Base-by-base conservation (phyloP, 2,888 invertebrate genomes). In the Trichopria drosophilae region DNA sequence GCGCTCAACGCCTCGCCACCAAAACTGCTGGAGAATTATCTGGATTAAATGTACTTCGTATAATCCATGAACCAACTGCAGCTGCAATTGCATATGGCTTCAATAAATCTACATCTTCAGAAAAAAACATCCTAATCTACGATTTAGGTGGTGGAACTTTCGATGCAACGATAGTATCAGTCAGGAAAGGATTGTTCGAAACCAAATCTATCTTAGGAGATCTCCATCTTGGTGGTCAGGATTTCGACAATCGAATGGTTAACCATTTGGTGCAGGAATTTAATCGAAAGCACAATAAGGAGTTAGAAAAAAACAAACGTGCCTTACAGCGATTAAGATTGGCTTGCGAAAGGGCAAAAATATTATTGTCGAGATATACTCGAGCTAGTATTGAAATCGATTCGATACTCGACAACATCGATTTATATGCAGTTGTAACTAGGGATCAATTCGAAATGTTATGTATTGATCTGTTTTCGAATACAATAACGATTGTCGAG, bases 391-490 rank as follows among this genome's bases (percentile, higher is more conserved):
- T 97, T 67, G 96, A 97, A 80, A 94, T 97, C 60, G 96, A 97
- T 75, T 94, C 95, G 1, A 82, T 97, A 47, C 93, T 84, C 67
- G 95, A 97, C 76, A 96, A 96, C 57, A 87, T 93, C 62, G 97
- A 99, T 76, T 97, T 94, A 81, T 94, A 95, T 79, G 93, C 95
- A 0, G 90, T 88, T 42, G 90, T 98, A 73, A 95, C 96, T 12
- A 83, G 96, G 66, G 97, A 97, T 51, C 85, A 94, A 64, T 99
- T 98, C 76, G 98, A 99, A 77, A 96, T 97, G 75, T 80, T 98
- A 68, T 93, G 93, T 75, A 90, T 93, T 5, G 97, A 98, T 77
- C 81, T 98, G 61, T 97, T 99, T 88, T 84, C 95, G 59, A 88
- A 89, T 54, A 97, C 97, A 55, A 85, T 99, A 82, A 94, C 95